Evolutionary conservation across 2,113 vertebrate genomes (phyloP).

Genomic region (Colossoma macropomum): DNA sequence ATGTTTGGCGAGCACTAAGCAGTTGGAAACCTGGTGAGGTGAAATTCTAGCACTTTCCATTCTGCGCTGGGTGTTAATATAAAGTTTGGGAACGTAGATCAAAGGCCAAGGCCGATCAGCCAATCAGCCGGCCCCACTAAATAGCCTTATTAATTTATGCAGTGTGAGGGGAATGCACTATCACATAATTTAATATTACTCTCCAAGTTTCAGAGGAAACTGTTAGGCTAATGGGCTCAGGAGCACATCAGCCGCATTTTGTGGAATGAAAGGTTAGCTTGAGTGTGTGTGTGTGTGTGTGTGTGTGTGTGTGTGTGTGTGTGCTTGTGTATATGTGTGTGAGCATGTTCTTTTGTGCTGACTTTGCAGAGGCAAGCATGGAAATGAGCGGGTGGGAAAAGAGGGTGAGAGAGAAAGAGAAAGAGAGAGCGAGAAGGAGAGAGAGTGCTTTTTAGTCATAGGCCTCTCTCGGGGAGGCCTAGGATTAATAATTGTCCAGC

Average conservation of each 20-base stretch:
- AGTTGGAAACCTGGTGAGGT: neutral
- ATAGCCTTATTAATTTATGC: constrained; percentile 62
- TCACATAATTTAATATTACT: constrained; percentile 67
- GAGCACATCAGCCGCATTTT: constrained; percentile 66
- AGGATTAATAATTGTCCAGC: constrained; percentile 71
- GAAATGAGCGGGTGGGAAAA: constrained; percentile 67
- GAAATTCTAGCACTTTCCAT: constrained; percentile 62
- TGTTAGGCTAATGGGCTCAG: constrained; percentile 65
- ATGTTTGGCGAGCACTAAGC: neutral
- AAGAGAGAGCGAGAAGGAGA: constrained; percentile 23
- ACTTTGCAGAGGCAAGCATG: constrained; percentile 67
- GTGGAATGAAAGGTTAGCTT: constrained; percentile 61
- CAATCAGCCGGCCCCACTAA: constrained; percentile 53
- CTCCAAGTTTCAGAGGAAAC: constrained; percentile 63
- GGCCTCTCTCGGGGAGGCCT: constrained; percentile 62
- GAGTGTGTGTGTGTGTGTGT: constrained; percentile 6
- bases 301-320: constrained; percentile 17
- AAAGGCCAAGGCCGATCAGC: constrained; percentile 51
- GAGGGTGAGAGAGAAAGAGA: constrained; percentile 23
- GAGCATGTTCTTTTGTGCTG: constrained; percentile 63
- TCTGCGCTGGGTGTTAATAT: constrained; percentile 66
- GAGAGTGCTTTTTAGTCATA: constrained; percentile 51
- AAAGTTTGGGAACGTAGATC: constrained; percentile 59
- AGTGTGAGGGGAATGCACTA: constrained; percentile 59
- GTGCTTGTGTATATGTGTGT: constrained; percentile 8